phyloP scores from a whole-genome alignment of 2,797 vertebrate genomes.

The Anas georgica region DNA sequence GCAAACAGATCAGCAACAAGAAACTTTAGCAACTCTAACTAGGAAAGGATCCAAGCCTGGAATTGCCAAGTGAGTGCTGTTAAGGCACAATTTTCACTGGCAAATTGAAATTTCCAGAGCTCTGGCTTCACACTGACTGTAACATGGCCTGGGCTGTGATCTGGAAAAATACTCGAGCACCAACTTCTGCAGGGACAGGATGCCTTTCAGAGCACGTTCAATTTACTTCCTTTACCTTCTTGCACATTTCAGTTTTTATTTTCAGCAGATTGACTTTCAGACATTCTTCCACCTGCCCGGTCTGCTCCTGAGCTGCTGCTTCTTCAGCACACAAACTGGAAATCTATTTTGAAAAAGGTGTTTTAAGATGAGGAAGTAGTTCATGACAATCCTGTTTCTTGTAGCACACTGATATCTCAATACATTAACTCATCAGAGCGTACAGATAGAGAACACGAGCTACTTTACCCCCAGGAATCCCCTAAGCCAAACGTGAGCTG shows the following conservation, averaged over 20 bases:
- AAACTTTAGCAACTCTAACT: neutral
- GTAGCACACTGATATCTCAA: neutral
- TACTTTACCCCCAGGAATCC: neutral
- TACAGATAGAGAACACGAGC: neutral
- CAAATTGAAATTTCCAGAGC: neutral
- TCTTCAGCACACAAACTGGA: constrained; percentile 91
- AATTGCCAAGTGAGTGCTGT: neutral
- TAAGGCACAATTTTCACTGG: neutral
- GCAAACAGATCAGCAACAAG: neutral
- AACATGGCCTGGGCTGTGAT: neutral
- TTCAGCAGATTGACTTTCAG: constrained; percentile 96
- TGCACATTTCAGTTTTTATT: constrained; percentile 90
- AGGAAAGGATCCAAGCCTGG: neutral
- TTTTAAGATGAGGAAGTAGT: neutral
- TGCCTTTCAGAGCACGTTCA: neutral
- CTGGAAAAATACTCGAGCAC: neutral
- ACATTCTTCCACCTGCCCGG: constrained; percentile 97
- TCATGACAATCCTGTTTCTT: constrained; percentile 15
- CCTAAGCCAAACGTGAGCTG: neutral
- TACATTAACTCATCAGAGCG: neutral
- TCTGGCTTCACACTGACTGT: neutral
- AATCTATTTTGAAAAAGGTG: constrained; percentile 80
- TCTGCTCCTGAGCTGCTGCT: constrained; percentile 96
- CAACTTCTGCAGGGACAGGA: neutral
- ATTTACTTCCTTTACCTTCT: constrained; percentile 83